phyloP scores from a whole-genome alignment of 2,113 vertebrate species.

The Pseudois nayaur region DNA sequence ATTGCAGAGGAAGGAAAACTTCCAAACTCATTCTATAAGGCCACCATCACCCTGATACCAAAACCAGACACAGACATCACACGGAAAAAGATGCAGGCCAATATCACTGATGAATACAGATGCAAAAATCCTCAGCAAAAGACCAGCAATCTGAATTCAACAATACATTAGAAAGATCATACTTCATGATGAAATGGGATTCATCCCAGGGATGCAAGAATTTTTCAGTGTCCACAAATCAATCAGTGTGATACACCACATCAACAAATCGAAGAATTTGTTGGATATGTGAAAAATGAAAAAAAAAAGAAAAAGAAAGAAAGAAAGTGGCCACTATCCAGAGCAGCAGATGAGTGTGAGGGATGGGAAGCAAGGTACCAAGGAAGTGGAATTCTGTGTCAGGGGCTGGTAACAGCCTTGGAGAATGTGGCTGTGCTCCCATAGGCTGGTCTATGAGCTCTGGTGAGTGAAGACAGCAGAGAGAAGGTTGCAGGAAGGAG shows the following conservation, averaged over 20 bases:
- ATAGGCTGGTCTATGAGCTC: not conserved
- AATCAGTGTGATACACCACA: not conserved
- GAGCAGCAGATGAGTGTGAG: not conserved
- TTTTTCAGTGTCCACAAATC: not conserved
- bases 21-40: not conserved
- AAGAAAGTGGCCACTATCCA: not conserved
- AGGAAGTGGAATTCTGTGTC: not conserved
- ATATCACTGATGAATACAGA: not conserved
- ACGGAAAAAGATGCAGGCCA: not conserved
- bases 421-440: not conserved
- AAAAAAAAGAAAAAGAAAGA: not conserved
- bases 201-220: not conserved
- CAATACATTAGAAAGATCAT: not conserved
- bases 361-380: not conserved
- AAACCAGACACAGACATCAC: not conserved
- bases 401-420: not conserved
- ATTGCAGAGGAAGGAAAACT: not conserved
- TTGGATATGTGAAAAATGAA: not conserved
- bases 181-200: fast-evolving
- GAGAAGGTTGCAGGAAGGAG: not conserved
- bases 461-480: not conserved
- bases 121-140: not conserved
- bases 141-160: not conserved
- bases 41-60: not conserved
- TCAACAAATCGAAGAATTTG: not conserved